A percentile compares a stretch with the other conserved stretches of the same genome.
phyloP scores from a whole-genome alignment of 2,113 vertebrate genomes.

The Neotragus moschatus region DNA sequence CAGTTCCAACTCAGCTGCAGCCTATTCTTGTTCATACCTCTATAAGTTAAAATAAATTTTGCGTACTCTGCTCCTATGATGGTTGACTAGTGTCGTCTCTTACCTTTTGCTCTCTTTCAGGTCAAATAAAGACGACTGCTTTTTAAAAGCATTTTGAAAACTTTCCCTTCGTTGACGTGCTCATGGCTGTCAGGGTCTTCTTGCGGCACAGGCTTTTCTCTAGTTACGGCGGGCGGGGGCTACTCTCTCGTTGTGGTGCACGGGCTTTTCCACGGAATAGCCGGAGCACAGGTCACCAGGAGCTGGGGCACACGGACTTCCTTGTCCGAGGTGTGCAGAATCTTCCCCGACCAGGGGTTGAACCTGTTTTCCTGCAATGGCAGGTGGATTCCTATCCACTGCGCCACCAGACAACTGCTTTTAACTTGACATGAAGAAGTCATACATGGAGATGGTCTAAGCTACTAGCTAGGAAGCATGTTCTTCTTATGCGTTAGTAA shows the following conservation, averaged over 20 bases:
- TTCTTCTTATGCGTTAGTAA: background rate
- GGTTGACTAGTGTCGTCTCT: background rate
- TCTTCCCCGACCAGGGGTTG: background rate
- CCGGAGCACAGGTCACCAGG: background rate
- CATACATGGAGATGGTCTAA: background rate
- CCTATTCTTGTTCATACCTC: background rate
- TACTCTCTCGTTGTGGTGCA: accelerated
- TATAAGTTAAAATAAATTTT: background rate
- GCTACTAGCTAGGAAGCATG: background rate
- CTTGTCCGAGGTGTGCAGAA: accelerated
- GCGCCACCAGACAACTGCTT: background rate
- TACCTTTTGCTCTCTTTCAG: background rate
- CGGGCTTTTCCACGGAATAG: accelerated
- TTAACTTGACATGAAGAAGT: background rate
- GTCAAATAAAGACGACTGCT: background rate
- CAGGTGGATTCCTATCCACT: background rate
- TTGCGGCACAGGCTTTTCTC: background rate
- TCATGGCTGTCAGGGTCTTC: background rate
- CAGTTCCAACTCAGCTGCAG: background rate
- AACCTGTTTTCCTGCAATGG: background rate
- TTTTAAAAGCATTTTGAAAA: background rate
- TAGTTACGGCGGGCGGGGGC: accelerated
- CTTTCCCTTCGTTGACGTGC: background rate
- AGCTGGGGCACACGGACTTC: accelerated
- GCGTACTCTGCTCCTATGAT: background rate